Evolutionary conservation across 2,113 vertebrate genomes (phyloP).

Genomic region (Syngnathoides biaculeatus): DNA sequence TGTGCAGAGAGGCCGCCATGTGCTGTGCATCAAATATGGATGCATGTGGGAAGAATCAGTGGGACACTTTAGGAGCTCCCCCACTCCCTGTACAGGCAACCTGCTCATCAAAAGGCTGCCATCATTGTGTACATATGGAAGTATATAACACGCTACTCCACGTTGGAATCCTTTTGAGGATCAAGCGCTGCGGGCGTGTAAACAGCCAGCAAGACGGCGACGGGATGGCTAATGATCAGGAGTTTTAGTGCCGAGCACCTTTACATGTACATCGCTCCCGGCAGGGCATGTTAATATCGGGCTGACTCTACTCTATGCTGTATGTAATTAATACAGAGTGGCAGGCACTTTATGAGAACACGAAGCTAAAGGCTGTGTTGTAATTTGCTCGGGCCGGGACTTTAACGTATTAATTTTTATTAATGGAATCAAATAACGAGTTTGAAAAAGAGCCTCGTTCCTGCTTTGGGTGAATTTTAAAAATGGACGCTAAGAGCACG

Average conservation of each 20-base stretch:
- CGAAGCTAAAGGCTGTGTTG: not conserved
- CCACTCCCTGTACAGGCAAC: not conserved
- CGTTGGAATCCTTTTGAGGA: constrained; percentile 44
- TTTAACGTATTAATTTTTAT: not conserved
- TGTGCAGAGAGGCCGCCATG: constrained; percentile 22
- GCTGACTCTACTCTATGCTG: constrained; percentile 64
- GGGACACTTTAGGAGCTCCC: constrained; percentile 17
- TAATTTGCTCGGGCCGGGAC: not conserved
- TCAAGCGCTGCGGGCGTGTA: constrained; percentile 42
- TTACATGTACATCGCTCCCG: constrained; percentile 41
- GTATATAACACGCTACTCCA: constrained; percentile 31
- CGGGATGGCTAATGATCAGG: constrained; percentile 32
- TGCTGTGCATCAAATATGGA: constrained; percentile 53
- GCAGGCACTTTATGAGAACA: constrained; percentile 5
- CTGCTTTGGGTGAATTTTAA: not conserved
- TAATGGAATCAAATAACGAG: not conserved
- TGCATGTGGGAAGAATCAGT: constrained; percentile 47
- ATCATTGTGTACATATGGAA: constrained; percentile 37
- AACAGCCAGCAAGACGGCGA: constrained; percentile 23
- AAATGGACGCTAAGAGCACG: not conserved
- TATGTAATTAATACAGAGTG: constrained; percentile 66
- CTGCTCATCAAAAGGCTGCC: constrained; percentile 45
- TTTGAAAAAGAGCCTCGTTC: not conserved
- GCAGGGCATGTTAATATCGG: constrained; percentile 65
- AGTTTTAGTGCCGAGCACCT: constrained; percentile 32